Evolutionary conservation across 2,797 vertebrate genomes (phyloP).

Genomic region (Australoheros facetus): DNA sequence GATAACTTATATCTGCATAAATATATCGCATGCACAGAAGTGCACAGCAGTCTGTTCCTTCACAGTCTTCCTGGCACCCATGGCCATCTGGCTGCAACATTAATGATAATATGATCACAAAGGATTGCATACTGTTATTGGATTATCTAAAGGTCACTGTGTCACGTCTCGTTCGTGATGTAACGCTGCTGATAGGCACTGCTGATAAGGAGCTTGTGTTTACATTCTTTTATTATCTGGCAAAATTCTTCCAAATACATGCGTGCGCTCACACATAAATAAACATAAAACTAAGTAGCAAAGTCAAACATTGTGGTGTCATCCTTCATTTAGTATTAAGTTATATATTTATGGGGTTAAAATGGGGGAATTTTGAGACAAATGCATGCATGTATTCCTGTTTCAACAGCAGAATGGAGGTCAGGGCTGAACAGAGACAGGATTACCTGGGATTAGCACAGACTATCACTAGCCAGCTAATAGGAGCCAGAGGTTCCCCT

Average conservation of each 20-base stretch:
- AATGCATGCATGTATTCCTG: background rate
- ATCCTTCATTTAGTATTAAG: background rate
- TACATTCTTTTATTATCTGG: slow-evolving; percentile 2
- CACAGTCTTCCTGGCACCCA: slow-evolving; percentile 16
- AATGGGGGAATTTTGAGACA: background rate
- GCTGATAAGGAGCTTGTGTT: background rate
- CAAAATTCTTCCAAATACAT: background rate
- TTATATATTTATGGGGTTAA: background rate
- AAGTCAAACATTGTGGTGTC: background rate
- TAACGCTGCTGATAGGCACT: slow-evolving; percentile 12
- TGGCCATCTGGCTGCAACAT: slow-evolving; percentile 57
- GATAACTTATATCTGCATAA: slow-evolving; percentile 19
- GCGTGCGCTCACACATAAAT: background rate
- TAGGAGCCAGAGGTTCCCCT: slow-evolving; percentile 56
- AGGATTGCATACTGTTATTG: slow-evolving; percentile 59
- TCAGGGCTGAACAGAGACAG: slow-evolving; percentile 42
- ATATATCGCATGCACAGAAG: background rate
- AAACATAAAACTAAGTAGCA: background rate
- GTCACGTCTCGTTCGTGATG: slow-evolving; percentile 45
- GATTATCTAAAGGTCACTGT: slow-evolving; percentile 63
- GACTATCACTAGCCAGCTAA: slow-evolving; percentile 58
- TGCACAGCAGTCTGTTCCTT: background rate
- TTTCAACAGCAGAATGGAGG: slow-evolving; percentile 42
- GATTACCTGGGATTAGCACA: slow-evolving; percentile 69
- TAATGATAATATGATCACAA: slow-evolving; percentile 63